phyloP scores from a whole-genome alignment of 1,140 invertebrate species.

The Drosophila sechellia region DNA sequence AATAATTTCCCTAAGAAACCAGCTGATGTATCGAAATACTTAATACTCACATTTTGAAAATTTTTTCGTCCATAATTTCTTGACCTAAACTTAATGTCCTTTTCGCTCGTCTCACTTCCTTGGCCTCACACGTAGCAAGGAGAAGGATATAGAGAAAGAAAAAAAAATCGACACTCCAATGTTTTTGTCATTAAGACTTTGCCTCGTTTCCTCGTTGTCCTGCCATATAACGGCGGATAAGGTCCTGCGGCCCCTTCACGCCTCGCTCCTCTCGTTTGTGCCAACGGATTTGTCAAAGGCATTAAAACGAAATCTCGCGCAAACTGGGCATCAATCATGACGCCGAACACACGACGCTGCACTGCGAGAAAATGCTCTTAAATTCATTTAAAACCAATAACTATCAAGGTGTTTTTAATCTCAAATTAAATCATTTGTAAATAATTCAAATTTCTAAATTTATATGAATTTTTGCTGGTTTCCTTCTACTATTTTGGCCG shows the following conservation, averaged over 20 bases:
- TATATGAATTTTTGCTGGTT: neutral
- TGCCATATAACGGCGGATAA: slow-evolving; percentile 19
- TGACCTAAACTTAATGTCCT: neutral
- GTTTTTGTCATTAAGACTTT: slow-evolving; percentile 81
- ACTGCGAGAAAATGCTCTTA: neutral
- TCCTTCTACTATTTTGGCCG: neutral
- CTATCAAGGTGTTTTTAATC: neutral
- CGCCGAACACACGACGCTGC: slow-evolving; percentile 42
- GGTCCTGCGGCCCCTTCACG: slow-evolving; percentile 25
- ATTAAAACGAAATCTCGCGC: slow-evolving; percentile 79
- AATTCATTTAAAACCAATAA: neutral
- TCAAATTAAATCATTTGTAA: too few relatives aligned
- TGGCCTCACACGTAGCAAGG: slow-evolving; percentile 22
- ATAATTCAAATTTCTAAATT: neutral
- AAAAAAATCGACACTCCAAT: slow-evolving; percentile 66
- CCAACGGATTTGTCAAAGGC: slow-evolving; percentile 80
- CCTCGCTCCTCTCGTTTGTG: slow-evolving; percentile 50
- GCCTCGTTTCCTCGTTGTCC: slow-evolving; percentile 34
- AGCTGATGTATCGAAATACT: too few relatives aligned
- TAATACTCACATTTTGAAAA: too few relatives aligned
- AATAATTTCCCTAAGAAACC: neutral
- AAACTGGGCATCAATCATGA: slow-evolving; percentile 79
- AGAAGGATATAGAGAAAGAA: slow-evolving; percentile 20
- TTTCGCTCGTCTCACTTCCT: neutral
- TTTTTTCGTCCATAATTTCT: neutral